Conservation (phyloP, 2,797 vertebrate species). For the Peromyscus eremicus region DNA sequence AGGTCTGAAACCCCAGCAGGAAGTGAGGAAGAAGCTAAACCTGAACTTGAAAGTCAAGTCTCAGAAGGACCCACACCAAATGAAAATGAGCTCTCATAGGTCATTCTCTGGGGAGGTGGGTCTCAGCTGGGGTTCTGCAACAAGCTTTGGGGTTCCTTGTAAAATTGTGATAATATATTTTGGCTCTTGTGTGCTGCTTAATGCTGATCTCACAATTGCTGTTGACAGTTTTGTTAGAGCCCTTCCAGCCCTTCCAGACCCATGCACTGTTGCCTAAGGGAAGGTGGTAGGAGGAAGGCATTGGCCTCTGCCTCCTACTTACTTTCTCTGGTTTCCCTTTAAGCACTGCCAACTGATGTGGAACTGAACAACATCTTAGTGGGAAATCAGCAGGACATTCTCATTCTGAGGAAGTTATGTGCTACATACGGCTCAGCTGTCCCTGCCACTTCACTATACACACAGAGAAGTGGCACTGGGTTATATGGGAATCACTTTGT, state of each 20-base stretch:
- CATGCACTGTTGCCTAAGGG: accelerated
- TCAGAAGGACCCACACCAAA: constrained; percentile 68
- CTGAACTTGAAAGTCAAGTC: constrained; percentile 74
- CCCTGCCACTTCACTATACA: not conserved
- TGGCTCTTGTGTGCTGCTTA: constrained; percentile 6
- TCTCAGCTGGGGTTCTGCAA: not conserved
- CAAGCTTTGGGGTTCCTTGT: not conserved
- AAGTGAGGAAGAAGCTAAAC: constrained; percentile 34
- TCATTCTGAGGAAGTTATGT: not conserved
- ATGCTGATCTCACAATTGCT: not conserved
- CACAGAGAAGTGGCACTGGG: not conserved
- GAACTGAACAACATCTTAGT: not conserved
- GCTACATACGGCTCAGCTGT: not conserved
- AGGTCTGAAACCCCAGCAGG: constrained; percentile 17
- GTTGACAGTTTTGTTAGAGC: not conserved
- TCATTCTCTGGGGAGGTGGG: constrained; percentile 50
- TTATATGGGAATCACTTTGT: constrained; percentile 48
- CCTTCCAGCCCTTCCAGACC: not conserved
- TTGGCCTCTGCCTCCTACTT: not conserved
- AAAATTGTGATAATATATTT: constrained; percentile 52
- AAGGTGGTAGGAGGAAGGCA: not conserved
- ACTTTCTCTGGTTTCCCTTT: not conserved
- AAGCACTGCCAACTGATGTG: not conserved
- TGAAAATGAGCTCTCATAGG: constrained; percentile 62
- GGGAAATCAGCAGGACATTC: not conserved